Base-by-base conservation (phyloP, 2,797 vertebrate genomes). In the Spatula clypeata region DNA sequence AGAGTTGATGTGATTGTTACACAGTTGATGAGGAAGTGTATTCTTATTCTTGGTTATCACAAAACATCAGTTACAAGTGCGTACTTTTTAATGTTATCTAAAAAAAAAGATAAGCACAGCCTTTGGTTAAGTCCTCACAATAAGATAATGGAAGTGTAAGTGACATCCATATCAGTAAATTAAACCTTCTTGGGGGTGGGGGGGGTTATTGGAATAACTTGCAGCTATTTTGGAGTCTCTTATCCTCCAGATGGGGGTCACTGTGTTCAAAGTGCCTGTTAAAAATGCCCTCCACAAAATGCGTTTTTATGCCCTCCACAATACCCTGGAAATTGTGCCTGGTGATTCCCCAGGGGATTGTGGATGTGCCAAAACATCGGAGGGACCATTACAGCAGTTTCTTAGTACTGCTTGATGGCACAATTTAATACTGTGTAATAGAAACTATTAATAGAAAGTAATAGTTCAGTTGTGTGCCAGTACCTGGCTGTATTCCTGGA, bases 351-450 rank as follows among this genome's bases (percentile, higher is more conserved):
- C 51, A 32, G 38, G 15, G 23, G 40, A 15, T 24, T 31, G 9
- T 15, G 24, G 26, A 45, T 0, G 0, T 32, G 3, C 11, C 42
- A 51, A 70, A 86, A 55, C 1, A 19, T 15, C 36, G 4, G 3
- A 47, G 57, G 18, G 13, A 17, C 27, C 8, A 7, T 42, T 67
- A 26, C 19, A 21, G 27, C 16, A 36, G 53, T 12, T 74, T 53
- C 13, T 65, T 70, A 29, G 20, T 21, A 8, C 6, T 60, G 2
- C 32, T 3, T 20, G 27, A 17, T 7, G 6, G 49, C 9, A 21
- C 5, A 17, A 4, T 0, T 18, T 40, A 38, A 23, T n/a, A 23
- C 4, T 60, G 12, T 34, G 13, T 20, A 20, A 40, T 47, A 17
- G 11, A 57, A 84, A 13, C 5, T 55, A 3, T 24, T 58, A 40